phyloP scores from a whole-genome alignment of 2,113 vertebrate genomes.

The Apodemus sylvaticus region DNA sequence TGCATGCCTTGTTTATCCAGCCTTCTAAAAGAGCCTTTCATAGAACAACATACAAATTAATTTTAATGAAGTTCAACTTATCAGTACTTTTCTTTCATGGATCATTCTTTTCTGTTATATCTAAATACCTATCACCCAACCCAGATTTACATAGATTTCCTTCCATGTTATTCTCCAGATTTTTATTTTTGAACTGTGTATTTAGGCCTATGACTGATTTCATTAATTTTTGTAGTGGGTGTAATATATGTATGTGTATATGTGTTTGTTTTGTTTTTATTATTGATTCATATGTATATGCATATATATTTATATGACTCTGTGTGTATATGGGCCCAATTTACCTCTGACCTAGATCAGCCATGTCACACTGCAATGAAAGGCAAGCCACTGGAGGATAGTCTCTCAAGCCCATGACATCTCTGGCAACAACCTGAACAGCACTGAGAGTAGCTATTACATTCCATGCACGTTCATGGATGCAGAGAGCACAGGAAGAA shows the following conservation, averaged over 20 bases:
- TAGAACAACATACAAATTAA: background rate
- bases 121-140: background rate
- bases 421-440: background rate
- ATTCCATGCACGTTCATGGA: background rate
- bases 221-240: background rate
- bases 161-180: background rate
- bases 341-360: background rate
- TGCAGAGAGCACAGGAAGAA: background rate
- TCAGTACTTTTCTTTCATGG: background rate
- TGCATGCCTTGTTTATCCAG: background rate
- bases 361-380: background rate
- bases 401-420: background rate
- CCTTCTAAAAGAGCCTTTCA: background rate
- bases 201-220: background rate
- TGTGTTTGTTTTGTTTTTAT: background rate
- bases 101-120: background rate
- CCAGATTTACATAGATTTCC: background rate
- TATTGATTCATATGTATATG: background rate
- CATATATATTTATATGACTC: background rate
- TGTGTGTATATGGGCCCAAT: background rate
- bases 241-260: background rate
- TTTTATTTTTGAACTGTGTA: background rate
- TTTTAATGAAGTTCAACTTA: constrained; percentile 11
- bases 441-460: background rate
- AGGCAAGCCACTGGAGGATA: background rate